Evolutionary conservation across 2,113 vertebrate species (phyloP), one percentile per base, ranked within the genome.

Genomic region (Prionailurus viverrinus): DNA sequence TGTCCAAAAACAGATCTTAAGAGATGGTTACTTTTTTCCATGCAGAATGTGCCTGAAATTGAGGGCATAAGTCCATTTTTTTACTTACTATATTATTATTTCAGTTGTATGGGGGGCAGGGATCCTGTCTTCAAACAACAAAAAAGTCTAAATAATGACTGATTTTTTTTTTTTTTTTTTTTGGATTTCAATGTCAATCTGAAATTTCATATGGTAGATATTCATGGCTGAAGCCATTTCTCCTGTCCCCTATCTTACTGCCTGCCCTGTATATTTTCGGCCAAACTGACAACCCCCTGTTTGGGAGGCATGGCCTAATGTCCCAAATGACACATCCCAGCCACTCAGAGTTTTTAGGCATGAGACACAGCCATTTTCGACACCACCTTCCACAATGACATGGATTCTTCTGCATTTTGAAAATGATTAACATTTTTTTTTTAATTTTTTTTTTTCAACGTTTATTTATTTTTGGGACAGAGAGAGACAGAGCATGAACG

Each of bases 351-450:
- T 12, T 51, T 69, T 21, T 4, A 55, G 33, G 53, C 29, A 55
- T 23, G 82, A 61, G 6, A 16, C 55, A 41, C 5, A 9, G 1
- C 3, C n/a, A 41, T 23, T 73, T 83, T 78, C 23, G 68, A 4
- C 19, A 80, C 29, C 13, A 21, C 74, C 25, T 63, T 88, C 69
- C n/a, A 80, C 25, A 14, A 15, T 8, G 25, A 53, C 73, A 78
- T 36, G 14, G 51, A 68, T 53, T 89, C 33, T 25, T 68, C 58
- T 33, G 9, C 76, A 45, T 51, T 94, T 87, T 82, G 19, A 68
- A 96, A 96, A 92, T 92, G n/a, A 89, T 63, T 65, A 5, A n/a
- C 79, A 69, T 91, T 58, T 78, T 87, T 93, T 94, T 53, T 36
- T 36, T 36, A 36, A 36, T 36, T 36, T 36, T 36, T 36, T 36